Conservation (phyloP, 2,113 vertebrate genomes). For the Dipodomys ordii region DNA sequence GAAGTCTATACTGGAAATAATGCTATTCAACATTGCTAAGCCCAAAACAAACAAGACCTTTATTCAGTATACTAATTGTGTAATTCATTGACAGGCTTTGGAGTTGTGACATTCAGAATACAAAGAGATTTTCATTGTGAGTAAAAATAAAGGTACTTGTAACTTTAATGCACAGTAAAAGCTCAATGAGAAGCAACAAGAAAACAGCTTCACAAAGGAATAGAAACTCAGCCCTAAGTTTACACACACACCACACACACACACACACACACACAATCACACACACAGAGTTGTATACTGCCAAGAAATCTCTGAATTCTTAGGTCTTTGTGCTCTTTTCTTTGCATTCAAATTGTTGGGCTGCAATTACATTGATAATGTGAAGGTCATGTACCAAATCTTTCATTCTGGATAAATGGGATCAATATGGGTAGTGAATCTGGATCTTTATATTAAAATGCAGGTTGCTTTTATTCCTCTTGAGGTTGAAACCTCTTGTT, state of each 20-base stretch:
- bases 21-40: neutral
- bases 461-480: constrained; percentile 40
- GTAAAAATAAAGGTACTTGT: neutral
- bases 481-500: constrained; percentile 37
- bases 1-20: neutral
- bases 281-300: neutral
- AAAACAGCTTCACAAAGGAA: neutral
- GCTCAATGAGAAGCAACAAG: neutral
- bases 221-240: neutral
- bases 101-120: neutral
- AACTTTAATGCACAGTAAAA: neutral
- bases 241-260: neutral
- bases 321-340: neutral
- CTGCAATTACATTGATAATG: neutral
- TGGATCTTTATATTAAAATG: constrained; percentile 34
- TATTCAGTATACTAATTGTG: neutral
- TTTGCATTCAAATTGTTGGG: neutral
- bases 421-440: neutral
- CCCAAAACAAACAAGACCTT: neutral
- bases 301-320: neutral
- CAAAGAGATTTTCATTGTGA: neutral
- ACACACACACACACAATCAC: neutral
- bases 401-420: neutral
- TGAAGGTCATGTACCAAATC: neutral
- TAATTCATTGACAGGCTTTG: neutral